These are phyloP conservation scores for Setipinna tenuifilis DNA, from an alignment of 2,797 vertebrate species.

Conservation along the genomic window DNA sequence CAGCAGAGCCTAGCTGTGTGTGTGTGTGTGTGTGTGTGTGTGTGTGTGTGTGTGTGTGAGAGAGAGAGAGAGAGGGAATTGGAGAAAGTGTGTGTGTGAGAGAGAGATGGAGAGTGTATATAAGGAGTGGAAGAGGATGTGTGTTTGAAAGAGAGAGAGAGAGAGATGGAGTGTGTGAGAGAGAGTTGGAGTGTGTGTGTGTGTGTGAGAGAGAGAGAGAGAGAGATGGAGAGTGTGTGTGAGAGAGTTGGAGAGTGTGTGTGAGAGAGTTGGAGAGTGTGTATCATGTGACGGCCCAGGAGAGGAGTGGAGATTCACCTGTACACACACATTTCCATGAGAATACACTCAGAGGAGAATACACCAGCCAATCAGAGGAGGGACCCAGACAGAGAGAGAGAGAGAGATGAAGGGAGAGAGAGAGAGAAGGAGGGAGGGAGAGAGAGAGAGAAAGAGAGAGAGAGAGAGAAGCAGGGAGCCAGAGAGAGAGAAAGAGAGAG, in stretches of 20 bases:
- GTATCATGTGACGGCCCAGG: constrained; percentile 12
- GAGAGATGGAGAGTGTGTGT: no score
- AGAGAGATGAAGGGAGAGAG: not conserved
- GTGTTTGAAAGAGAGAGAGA: no score
- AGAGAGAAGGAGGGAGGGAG: not conserved
- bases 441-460: not conserved
- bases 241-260: not conserved
- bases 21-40: no score
- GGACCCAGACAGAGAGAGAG: constrained; percentile 43
- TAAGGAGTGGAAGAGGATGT: no score
- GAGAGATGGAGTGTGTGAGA: no score
- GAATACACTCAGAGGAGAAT: constrained; percentile 67
- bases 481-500: not conserved
- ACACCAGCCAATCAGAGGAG: constrained; percentile 70
- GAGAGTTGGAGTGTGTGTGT: not conserved
- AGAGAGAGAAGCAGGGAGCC: not conserved
- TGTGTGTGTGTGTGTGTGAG: no score
- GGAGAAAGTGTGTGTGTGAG: not conserved
- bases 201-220: constrained; percentile 41
- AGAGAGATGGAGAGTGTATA: no score
- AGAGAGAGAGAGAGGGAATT: no score
- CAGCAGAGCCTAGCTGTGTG: no score
- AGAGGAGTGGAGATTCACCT: constrained; percentile 47
- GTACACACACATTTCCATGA: constrained; percentile 75
- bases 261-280: not conserved